Base-by-base conservation (phyloP, 1,140 invertebrate genomes). In the Halesus radiatus region DNA sequence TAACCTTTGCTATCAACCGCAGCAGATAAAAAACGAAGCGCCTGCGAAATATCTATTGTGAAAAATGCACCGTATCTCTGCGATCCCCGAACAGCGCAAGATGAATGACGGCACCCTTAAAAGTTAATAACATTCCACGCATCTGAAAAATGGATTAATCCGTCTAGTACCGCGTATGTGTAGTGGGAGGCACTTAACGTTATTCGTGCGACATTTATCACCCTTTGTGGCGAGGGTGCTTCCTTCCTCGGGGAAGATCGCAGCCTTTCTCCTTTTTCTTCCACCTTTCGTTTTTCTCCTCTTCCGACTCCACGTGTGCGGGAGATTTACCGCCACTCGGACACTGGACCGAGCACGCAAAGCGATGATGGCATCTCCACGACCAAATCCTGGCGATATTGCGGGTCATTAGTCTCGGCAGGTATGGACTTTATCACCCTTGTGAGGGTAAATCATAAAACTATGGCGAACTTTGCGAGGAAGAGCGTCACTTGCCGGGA, bases 141-240 rank as follows among this genome's bases (percentile, higher is more conserved):
- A 77, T 76, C 73, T 83, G 82, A 83, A 83, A 83, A 83, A 83
- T 83, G 82, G 82, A 83, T 78, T 79, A 81, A 83, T 83, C 82
- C 79, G 78, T 83, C 82, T 80, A 70, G n/a, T 60, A 68, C 29
- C 52, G 60, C 81, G 73, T 64, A 64, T 78, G 79, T 74, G 70
- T 54, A 74, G 64, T 75, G 26, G 58, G 53, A 54, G 73, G 75
- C 78, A 76, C 78, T 80, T 60, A 75, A 68, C 76, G 72, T 83
- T 83, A 80, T 79, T 83, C 58, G n/a, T 29, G 76, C 53, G 82
- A 83, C 79, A 83, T 83, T 83, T 83, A 83, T 83, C 82, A 83
- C 82, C 79, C 80, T 80, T 78, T 76, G 81, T 68, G 79, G 75
- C 20, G 54, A 54, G 77, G 37, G 50, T n/a, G 45, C 22, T 62